phyloP scores from a whole-genome alignment of 2,113 vertebrate species.

The Strix aluco region DNA sequence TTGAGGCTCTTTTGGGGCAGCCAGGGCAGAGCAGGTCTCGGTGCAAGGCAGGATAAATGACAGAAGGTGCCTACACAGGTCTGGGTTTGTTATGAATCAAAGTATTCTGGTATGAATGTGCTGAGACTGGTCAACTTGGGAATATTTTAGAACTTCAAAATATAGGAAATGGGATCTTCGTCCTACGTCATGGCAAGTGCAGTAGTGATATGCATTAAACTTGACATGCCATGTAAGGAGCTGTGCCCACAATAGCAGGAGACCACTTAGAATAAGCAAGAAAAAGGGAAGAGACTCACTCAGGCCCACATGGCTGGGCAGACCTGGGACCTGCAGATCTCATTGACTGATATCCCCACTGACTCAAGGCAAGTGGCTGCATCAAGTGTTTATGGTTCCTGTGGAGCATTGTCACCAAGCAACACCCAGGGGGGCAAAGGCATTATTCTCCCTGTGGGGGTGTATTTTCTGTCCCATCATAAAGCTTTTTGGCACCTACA shows the following conservation, averaged over 20 bases:
- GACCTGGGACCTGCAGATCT: neutral
- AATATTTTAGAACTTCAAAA: neutral
- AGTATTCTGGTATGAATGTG: neutral
- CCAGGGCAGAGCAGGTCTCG: neutral
- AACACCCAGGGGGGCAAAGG: neutral
- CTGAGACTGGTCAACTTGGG: neutral
- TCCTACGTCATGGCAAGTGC: fast-evolving
- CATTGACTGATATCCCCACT: neutral
- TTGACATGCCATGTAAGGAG: fast-evolving
- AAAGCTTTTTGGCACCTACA: slow-evolving; percentile 33
- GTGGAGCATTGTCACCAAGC: fast-evolving
- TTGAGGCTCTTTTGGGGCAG: neutral
- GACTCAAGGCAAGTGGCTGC: fast-evolving
- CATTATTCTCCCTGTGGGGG: neutral
- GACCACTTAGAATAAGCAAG: neutral
- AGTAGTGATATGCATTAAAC: fast-evolving
- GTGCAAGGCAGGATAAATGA: neutral
- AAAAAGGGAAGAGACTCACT: neutral
- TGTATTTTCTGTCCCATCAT: neutral
- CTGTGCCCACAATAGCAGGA: fast-evolving
- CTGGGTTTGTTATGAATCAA: neutral
- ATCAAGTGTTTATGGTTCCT: fast-evolving
- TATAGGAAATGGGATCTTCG: neutral
- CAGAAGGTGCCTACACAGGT: neutral
- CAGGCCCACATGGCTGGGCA: neutral